A percentile compares a stretch with the other conserved stretches of the same genome.
phyloP scores from a whole-genome alignment of 2,888 invertebrate genomes.

The Drosophila tanythrix region DNA sequence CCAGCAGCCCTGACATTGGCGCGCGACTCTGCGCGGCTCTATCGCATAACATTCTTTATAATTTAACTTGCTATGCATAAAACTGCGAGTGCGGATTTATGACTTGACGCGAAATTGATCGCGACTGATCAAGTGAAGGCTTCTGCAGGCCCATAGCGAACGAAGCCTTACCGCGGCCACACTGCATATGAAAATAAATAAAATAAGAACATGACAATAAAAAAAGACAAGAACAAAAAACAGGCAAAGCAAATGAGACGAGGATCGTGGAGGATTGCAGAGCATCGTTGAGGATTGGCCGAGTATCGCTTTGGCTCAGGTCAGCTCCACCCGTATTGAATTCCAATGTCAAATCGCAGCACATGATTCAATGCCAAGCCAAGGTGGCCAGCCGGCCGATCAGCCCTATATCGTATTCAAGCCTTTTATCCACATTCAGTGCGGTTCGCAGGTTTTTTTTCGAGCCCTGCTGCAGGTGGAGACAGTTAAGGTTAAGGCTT shows the following conservation, averaged over 20 bases:
- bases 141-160: constrained; percentile 37
- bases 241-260: constrained; percentile 13
- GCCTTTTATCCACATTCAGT: constrained; percentile 6
- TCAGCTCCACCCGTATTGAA: constrained; percentile 72
- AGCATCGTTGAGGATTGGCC: constrained; percentile 43
- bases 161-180: constrained; percentile 44
- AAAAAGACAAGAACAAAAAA: not conserved
- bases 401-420: constrained; percentile 54
- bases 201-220: constrained; percentile 19
- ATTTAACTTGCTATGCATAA: constrained; percentile 76
- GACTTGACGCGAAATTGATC: constrained; percentile 76
- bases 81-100: constrained; percentile 74
- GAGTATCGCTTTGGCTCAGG: constrained; percentile 42
- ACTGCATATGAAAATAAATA: constrained; percentile 25
- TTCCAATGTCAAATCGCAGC: constrained; percentile 77
- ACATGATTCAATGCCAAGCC: constrained; percentile 71
- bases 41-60: constrained; percentile 76
- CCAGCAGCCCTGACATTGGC: constrained; percentile 63
- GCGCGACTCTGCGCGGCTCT: constrained; percentile 54
- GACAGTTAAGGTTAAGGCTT: constrained; percentile 44
- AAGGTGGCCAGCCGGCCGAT: constrained; percentile 48
- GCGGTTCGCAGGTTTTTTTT: constrained; percentile 6
- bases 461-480: constrained; percentile 49
- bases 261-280: constrained; percentile 30
- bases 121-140: constrained; percentile 67